Evolutionary conservation across 2,113 vertebrate genomes (phyloP).

Genomic region (Lamprologus callipterus): DNA sequence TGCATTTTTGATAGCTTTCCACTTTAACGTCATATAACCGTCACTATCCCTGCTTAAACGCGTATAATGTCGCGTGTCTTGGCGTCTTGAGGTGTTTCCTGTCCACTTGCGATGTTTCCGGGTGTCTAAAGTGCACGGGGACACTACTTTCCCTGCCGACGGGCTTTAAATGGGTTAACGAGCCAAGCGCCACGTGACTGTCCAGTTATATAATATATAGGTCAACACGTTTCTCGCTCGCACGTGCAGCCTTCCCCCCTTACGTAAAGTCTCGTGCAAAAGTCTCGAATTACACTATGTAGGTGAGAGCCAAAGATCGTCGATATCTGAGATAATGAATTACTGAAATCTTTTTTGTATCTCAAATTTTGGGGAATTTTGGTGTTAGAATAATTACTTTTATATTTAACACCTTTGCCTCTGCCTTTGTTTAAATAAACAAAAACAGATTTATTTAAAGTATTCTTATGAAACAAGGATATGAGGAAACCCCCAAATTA

Average conservation of each 20-base stretch:
- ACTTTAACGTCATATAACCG: not conserved
- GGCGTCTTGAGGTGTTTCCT: not conserved
- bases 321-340: rapidly evolving
- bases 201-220: conserved; percentile 66
- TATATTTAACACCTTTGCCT: not conserved
- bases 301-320: conserved; percentile 51
- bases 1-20: not conserved
- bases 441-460: not conserved
- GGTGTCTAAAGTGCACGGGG: not conserved
- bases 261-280: conserved; percentile 67
- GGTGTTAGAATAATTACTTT: not conserved
- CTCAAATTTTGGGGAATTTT: not conserved
- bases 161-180: conserved; percentile 41
- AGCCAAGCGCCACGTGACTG: conserved; percentile 44
- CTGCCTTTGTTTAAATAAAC: not conserved
- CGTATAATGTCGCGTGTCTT: not conserved
- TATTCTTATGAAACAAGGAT: not conserved
- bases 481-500: not conserved
- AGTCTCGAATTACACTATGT: conserved; percentile 58
- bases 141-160: conserved; percentile 21
- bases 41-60: not conserved
- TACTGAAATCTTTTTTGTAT: not conserved
- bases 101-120: not conserved
- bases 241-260: conserved; percentile 55
- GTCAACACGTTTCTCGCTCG: conserved; percentile 64